Evolutionary conservation across 2,113 vertebrate species (phyloP).

Genomic region (Rattus norvegicus): DNA sequence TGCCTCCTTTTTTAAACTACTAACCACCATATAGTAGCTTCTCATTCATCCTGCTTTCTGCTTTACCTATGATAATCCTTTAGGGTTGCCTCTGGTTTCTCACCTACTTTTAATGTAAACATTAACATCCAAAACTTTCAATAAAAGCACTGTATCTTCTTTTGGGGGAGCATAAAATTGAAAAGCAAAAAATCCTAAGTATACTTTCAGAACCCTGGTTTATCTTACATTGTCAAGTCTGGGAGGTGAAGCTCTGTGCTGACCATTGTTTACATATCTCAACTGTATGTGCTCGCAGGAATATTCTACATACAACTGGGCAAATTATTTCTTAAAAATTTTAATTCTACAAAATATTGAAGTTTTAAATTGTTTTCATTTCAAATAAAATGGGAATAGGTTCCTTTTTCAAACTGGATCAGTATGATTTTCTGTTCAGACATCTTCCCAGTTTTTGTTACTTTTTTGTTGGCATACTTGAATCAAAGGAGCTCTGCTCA

Average conservation of each 20-base stretch:
- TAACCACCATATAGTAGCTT: constrained; percentile 85
- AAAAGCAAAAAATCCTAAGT: constrained; percentile 22
- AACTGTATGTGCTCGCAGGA: constrained; percentile 82
- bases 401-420: constrained; percentile 73
- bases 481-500: constrained; percentile 78
- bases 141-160: constrained; percentile 82
- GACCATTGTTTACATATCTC: constrained; percentile 39
- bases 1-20: constrained; percentile 89
- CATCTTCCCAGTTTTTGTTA: constrained; percentile 69
- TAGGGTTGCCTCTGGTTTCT: constrained; percentile 74
- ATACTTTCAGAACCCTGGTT: background rate
- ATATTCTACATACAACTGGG: constrained; percentile 68
- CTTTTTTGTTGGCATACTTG: constrained; percentile 86
- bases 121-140: constrained; percentile 78
- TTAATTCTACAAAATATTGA: constrained; percentile 49
- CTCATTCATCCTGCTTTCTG: constrained; percentile 86
- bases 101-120: constrained; percentile 61
- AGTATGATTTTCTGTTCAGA: constrained; percentile 73
- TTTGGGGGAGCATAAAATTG: constrained; percentile 64
- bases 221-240: constrained; percentile 51
- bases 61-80: constrained; percentile 85
- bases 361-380: constrained; percentile 61
- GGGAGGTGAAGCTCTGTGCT: constrained; percentile 38
- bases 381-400: constrained; percentile 63
- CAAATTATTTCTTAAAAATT: constrained; percentile 37